phyloP scores from a whole-genome alignment of 2,797 vertebrate species.

The Rhynchotus rufescens region DNA sequence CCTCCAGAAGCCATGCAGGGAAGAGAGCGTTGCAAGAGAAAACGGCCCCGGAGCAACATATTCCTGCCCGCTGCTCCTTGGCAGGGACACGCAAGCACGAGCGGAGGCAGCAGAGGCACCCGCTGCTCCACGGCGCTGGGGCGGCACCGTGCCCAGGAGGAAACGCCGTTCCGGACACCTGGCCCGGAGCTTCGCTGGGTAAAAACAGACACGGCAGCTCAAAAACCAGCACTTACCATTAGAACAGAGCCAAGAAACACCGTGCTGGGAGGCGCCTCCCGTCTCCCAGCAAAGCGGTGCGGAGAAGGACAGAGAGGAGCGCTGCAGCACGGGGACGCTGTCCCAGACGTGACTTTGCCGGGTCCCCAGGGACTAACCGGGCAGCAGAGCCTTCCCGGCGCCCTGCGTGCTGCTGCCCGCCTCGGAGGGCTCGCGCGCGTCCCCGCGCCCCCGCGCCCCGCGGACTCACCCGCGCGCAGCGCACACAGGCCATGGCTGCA shows the following conservation, averaged over 20 bases:
- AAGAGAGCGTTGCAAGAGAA: background rate
- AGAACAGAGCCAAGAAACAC: background rate
- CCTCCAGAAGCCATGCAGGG: constrained; percentile 45
- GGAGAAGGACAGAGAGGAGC: background rate
- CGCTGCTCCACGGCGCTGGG: background rate
- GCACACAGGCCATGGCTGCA: no score
- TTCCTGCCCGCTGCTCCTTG: background rate
- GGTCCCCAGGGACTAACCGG: background rate
- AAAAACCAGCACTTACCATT: background rate
- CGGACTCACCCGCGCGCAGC: no score
- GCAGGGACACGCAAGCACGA: no score
- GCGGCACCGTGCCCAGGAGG: background rate
- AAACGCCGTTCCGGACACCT: background rate
- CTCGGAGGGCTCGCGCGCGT: no score
- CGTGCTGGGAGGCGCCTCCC: background rate
- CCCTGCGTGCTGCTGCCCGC: background rate
- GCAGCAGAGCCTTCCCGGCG: background rate
- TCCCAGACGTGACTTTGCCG: background rate
- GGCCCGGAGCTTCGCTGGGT: background rate
- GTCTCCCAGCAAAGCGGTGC: background rate
- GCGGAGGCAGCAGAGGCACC: background rate
- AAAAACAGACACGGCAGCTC: background rate
- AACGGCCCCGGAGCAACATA: background rate
- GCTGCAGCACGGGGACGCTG: background rate
- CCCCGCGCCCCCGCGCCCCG: no score